These are phyloP conservation scores for Varanus komodoensis DNA, from an alignment of 2,113 vertebrate species.

Conservation along the genomic window DNA sequence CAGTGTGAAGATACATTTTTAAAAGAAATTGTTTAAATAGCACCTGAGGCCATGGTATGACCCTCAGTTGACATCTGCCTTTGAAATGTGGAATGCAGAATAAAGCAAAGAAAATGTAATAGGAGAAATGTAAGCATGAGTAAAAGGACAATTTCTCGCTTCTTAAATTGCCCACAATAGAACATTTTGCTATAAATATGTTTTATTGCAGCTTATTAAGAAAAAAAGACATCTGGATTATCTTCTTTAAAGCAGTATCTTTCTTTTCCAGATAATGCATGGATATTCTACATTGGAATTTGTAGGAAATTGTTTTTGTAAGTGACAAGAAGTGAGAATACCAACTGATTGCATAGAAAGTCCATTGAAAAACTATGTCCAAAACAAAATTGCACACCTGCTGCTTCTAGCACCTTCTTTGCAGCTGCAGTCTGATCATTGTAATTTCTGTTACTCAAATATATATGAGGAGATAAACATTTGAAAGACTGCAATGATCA, in stretches of 20 bases:
- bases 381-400: neutral
- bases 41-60: slow-evolving; percentile 7
- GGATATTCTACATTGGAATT: neutral
- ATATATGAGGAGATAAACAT: too few relatives aligned
- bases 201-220: slow-evolving; percentile 1
- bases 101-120: slow-evolving; percentile 9
- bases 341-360: neutral
- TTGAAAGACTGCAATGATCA: neutral
- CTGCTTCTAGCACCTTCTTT: neutral
- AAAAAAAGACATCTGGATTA: neutral
- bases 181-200: neutral
- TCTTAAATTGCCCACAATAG: neutral
- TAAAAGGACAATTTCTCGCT: neutral
- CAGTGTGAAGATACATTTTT: slow-evolving; percentile 25
- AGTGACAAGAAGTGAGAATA: neutral
- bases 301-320: neutral
- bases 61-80: slow-evolving; percentile 2
- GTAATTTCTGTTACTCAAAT: neutral
- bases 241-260: neutral
- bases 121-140: slow-evolving; percentile 2
- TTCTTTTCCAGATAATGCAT: neutral
- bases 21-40: slow-evolving; percentile 14
- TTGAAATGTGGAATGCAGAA: slow-evolving; percentile 25
- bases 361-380: neutral
- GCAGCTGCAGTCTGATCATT: neutral